Evolutionary conservation across 2,113 vertebrate genomes (phyloP).

Genomic region (Marmota flaviventris): DNA sequence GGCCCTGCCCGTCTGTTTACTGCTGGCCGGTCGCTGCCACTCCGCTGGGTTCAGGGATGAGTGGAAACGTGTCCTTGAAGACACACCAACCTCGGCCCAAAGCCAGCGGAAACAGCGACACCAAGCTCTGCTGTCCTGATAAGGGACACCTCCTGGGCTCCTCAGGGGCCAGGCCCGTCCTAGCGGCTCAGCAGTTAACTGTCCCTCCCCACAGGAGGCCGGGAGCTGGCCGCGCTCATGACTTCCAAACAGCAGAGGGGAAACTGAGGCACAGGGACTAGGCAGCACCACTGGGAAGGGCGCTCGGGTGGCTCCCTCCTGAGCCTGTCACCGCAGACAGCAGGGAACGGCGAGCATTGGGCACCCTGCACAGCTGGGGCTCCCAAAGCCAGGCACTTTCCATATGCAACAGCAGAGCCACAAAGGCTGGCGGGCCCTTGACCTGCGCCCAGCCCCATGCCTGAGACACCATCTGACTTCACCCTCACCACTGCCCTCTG

Average conservation of each 20-base stretch:
- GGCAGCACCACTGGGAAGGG: background rate
- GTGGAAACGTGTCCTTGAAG: background rate
- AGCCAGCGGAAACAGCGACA: accelerated
- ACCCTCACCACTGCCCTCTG: background rate
- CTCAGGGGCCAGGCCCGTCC: accelerated
- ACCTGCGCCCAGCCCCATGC: background rate
- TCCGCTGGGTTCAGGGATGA: background rate
- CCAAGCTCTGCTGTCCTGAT: accelerated
- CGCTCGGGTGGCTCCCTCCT: background rate
- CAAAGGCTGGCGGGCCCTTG: background rate
- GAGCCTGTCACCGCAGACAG: background rate
- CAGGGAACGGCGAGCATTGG: background rate
- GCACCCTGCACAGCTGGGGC: no score
- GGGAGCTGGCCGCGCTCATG: background rate
- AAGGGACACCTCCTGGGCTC: background rate
- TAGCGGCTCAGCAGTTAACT: background rate
- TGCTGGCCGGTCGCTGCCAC: no score
- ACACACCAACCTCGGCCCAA: background rate
- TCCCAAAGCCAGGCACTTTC: background rate
- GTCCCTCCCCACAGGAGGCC: background rate
- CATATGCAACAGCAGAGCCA: background rate
- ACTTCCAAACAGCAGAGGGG: background rate
- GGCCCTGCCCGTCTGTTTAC: no score
- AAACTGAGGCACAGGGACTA: background rate
- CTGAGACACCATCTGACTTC: background rate